phyloP scores from a whole-genome alignment of 1,140 invertebrate species.

The Planococcus citri region DNA sequence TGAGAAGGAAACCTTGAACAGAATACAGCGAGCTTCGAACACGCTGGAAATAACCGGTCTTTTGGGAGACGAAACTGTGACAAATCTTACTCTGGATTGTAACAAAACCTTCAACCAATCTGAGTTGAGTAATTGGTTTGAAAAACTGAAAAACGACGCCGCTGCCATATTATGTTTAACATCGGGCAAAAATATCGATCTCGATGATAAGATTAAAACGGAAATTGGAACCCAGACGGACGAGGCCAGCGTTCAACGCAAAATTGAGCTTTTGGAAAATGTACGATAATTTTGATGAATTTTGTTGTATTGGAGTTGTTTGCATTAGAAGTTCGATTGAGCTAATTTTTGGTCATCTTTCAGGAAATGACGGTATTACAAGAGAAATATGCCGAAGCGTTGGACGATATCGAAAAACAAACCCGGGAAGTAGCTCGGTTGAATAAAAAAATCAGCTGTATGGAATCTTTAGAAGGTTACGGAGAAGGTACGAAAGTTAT shows the following conservation, averaged over 20 bases:
- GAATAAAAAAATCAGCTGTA: not conserved
- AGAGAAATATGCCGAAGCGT: not conserved
- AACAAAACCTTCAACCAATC: conserved; percentile 32
- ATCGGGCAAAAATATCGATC: not conserved
- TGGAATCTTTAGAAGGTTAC: conserved; percentile 30
- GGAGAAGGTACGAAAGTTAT: no score
- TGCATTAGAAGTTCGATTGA: not conserved
- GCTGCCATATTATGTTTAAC: conserved; percentile 49
- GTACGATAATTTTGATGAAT: not conserved
- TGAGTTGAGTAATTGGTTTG: conserved; percentile 48
- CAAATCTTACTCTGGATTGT: conserved; percentile 30
- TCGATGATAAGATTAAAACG: not conserved
- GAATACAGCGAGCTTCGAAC: conserved; percentile 55
- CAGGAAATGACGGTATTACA: no score
- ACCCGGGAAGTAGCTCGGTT: not conserved
- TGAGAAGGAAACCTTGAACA: conserved; percentile 23
- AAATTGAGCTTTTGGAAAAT: conserved; percentile 25
- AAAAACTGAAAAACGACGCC: conserved; percentile 51
- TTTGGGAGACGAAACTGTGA: conserved; percentile 35
- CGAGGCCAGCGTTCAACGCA: not conserved
- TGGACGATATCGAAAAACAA: not conserved
- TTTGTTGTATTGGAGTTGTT: not conserved
- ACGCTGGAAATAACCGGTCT: conserved; percentile 42
- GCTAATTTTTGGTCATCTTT: not conserved
- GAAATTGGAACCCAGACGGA: not conserved